Evolutionary conservation across 2,797 vertebrate genomes (phyloP).

Genomic region (Phrynocephalus guinanensis): DNA sequence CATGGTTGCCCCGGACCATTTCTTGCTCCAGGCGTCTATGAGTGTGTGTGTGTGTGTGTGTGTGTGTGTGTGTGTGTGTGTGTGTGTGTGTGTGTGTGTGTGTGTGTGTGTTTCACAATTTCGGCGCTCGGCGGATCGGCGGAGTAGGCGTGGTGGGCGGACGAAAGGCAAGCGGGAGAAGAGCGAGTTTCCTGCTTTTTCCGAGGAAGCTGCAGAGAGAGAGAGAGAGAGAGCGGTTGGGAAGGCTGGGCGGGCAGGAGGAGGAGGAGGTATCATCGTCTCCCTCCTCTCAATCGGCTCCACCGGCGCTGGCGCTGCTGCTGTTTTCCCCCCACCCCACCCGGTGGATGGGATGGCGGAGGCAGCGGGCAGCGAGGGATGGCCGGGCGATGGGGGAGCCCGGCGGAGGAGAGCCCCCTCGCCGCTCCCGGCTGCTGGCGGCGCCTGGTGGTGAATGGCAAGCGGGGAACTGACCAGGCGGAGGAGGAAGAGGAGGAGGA

Average conservation of each 20-base stretch:
- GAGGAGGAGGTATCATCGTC: no score
- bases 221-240: accelerated
- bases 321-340: not conserved
- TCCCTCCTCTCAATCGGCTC: not conserved
- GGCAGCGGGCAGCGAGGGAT: not conserved
- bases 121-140: slow-evolving; percentile 22
- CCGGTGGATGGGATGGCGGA: not conserved
- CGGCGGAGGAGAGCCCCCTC: not conserved
- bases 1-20: no score
- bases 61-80: no score
- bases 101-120: no score
- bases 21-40: no score
- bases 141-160: slow-evolving; percentile 57
- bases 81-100: no score
- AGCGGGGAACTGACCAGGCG: not conserved
- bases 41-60: no score
- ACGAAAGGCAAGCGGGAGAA: not conserved
- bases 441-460: not conserved
- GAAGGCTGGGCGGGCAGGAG: not conserved
- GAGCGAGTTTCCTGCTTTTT: not conserved
- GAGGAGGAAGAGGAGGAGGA: not conserved
- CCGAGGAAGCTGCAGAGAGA: no score
- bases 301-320: not conserved
- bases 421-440: not conserved
- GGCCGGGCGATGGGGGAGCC: not conserved